Conservation (phyloP, 2,113 vertebrate species). For the Noctilio leporinus region DNA sequence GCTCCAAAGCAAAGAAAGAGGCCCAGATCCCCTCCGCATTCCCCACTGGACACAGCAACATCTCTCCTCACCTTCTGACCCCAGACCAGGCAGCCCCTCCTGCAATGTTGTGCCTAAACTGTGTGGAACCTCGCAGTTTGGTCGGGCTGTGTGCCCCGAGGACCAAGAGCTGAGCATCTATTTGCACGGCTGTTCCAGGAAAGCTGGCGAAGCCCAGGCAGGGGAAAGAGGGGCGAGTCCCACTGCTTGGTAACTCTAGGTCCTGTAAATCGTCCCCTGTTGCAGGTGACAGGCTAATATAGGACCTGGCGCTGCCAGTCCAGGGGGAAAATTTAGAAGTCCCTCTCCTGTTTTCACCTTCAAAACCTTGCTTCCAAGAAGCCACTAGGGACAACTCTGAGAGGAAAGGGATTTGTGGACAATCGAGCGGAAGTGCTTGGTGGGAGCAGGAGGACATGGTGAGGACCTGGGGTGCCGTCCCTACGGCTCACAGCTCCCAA, state of each 20-base stretch:
- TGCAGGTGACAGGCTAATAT: too few species aligned
- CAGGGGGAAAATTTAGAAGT: not conserved
- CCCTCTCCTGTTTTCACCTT: not conserved
- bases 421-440: not conserved
- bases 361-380: not conserved
- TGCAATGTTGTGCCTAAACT: rapidly evolving
- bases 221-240: not conserved
- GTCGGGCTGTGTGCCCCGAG: not conserved
- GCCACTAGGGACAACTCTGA: not conserved
- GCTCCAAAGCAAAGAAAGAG: not conserved
- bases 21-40: not conserved
- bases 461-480: not conserved
- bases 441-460: rapidly evolving
- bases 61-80: not conserved
- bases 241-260: not conserved
- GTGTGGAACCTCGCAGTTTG: not conserved
- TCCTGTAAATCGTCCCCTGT: not conserved
- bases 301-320: not conserved
- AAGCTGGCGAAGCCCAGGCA: not conserved
- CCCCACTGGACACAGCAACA: rapidly evolving
- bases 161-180: rapidly evolving
- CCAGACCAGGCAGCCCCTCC: not conserved
- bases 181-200: not conserved
- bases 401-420: not conserved
- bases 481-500: rapidly evolving